Conservation (phyloP, 1,140 invertebrate genomes). For the Stegodyphus mimosarum region DNA sequence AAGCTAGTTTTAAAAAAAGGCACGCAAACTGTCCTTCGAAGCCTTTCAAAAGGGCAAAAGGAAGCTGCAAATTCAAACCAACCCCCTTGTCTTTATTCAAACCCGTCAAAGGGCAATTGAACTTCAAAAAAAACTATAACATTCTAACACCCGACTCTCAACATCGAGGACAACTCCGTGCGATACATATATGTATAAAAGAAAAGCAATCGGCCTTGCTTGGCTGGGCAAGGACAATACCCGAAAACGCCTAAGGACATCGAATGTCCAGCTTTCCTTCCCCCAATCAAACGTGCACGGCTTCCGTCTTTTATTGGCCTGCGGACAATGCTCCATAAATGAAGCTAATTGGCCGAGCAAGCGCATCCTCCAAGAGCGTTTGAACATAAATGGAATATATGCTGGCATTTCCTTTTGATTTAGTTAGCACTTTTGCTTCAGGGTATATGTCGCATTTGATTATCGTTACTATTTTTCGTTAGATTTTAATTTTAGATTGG, state of each 20-base stretch:
- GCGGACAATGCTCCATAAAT: slow-evolving; percentile 56
- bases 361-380: no score
- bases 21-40: no score
- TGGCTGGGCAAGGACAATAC: slow-evolving; percentile 58
- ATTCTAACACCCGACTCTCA: slow-evolving; percentile 38
- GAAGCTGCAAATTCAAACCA: not conserved
- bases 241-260: slow-evolving; percentile 26
- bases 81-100: not conserved
- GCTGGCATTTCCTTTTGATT: no score
- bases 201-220: slow-evolving; percentile 47
- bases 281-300: slow-evolving; percentile 7
- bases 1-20: no score
- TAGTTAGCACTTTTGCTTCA: no score
- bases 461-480: no score
- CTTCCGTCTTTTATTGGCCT: slow-evolving; percentile 50
- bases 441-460: no score
- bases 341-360: slow-evolving; percentile 50
- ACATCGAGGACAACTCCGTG: slow-evolving; percentile 31
- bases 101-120: slow-evolving; percentile 22
- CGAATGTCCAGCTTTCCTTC: slow-evolving; percentile 32
- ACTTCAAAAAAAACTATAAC: slow-evolving; percentile 45
- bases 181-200: slow-evolving; percentile 14
- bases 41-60: not conserved
- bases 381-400: no score
- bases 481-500: no score